Percentiles rank a stretch among this genome's conserved stretches.
phyloP scores from a whole-genome alignment of 2,113 vertebrate species.

The Pachypanchax playfairii region DNA sequence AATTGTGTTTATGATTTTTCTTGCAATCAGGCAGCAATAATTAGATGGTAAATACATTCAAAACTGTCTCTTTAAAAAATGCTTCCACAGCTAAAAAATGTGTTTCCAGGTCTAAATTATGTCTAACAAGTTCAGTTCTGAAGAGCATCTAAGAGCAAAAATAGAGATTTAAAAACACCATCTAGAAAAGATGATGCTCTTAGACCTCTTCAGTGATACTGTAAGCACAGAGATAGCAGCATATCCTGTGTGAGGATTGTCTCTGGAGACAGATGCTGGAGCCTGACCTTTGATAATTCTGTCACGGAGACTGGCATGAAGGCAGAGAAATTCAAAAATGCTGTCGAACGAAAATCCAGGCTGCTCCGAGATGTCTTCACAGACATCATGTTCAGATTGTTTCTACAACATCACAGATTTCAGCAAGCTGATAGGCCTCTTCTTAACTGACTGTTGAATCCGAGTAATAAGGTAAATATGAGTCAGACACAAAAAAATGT shows the following conservation, averaged over 20 bases:
- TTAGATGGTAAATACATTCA: too few species aligned
- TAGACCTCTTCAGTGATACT: conserved; percentile 29
- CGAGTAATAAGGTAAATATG: conserved; percentile 43
- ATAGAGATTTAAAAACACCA: too few species aligned
- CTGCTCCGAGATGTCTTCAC: conserved; percentile 33
- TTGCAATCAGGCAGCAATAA: background rate
- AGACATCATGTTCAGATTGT: conserved; percentile 28
- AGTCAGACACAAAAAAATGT: conserved; percentile 58
- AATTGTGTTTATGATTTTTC: too few species aligned
- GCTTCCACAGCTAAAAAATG: background rate
- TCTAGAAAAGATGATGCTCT: conserved; percentile 20
- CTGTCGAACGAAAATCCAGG: conserved; percentile 15
- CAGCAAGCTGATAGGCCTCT: conserved; percentile 21
- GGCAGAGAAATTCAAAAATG: conserved; percentile 56
- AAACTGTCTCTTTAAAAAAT: background rate
- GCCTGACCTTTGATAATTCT: conserved; percentile 62
- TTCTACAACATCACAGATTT: conserved; percentile 40
- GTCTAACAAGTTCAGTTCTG: conserved; percentile 12
- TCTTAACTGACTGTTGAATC: conserved; percentile 53
- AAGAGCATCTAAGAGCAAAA: too few species aligned
- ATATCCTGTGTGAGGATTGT: conserved; percentile 37
- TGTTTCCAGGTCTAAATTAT: conserved; percentile 2
- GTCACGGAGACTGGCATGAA: conserved; percentile 50
- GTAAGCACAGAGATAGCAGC: conserved; percentile 36
- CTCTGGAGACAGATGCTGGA: conserved; percentile 56